Evolutionary conservation across 2,113 vertebrate genomes (phyloP).

Genomic region (Suricata suricatta): DNA sequence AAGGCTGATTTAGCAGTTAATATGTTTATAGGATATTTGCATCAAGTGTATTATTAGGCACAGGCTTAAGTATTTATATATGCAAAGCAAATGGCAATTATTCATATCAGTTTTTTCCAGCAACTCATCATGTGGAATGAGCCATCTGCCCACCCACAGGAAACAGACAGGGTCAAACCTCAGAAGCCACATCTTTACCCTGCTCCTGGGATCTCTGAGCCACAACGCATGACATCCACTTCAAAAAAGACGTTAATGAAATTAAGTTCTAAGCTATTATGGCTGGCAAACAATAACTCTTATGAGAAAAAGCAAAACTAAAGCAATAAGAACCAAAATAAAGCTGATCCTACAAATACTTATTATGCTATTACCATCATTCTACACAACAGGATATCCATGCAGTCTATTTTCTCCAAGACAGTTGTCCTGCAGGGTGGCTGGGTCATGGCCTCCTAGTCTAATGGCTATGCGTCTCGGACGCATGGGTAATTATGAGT

Average conservation of each 20-base stretch:
- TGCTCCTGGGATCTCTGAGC: neutral
- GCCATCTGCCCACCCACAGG: conserved; percentile 33
- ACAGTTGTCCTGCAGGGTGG: neutral
- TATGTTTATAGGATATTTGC: conserved; percentile 29
- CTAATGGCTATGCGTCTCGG: neutral
- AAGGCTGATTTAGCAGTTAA: neutral
- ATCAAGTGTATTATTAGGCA: conserved; percentile 53
- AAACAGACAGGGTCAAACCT: conserved; percentile 35
- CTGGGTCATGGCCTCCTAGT: neutral
- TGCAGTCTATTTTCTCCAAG: neutral
- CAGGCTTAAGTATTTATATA: conserved; percentile 22
- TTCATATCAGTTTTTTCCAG: neutral
- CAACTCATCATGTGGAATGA: neutral
- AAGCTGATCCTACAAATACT: neutral
- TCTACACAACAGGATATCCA: neutral
- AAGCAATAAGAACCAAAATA: conserved; percentile 4
- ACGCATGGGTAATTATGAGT: neutral
- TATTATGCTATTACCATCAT: neutral
- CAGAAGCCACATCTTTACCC: conserved; percentile 28
- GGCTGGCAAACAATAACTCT: conserved; percentile 6
- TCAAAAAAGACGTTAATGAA: conserved; percentile 33
- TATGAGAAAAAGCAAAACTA: conserved; percentile 43
- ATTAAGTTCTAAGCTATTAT: conserved; percentile 11
- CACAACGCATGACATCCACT: conserved; percentile 17
- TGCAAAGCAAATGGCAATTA: conserved; percentile 19